Base-by-base conservation (phyloP, 2,888 invertebrate genomes). In the Nasonia oneida region DNA sequence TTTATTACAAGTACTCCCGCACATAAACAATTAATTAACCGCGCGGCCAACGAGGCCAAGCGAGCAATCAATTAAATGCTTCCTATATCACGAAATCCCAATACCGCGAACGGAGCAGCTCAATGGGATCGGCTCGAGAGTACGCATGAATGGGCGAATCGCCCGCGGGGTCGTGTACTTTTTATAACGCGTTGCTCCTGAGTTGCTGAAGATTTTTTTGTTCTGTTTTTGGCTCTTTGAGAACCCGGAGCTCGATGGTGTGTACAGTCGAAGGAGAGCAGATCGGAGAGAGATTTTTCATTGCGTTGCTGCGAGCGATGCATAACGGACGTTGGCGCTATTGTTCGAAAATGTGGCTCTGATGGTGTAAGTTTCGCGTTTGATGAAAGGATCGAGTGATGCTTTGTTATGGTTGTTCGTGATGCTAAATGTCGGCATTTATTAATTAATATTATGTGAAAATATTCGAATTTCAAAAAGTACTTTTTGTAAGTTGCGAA, bases 21-120 rank as follows among this genome's bases (percentile, higher is more conserved):
- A 73, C 42, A 23, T 15, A 74, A 81, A 61, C 71, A 73, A 73
- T 73, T 57, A 81, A 57, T 74, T 39, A 81, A 74, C 18, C 4
- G 37, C 39, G 53, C 39, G 53, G 23, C 29, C 37, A 14, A 10
- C 15, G 29, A 29, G 57, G n/a, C 14, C 18, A 10, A 6, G 33
- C 57, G 57, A 61, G 61, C 15, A 61, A 74, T 73, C 71, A 80
- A 73, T 73, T 53, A 39, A 37, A 14, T 1, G 37, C 71, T 18
- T 14, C 39, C 42, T 73, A 23, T 33, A 81, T 81, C 61, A 61
- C 23, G 23, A 81, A 74, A 73, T 57, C 29, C 61, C 42, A 53
- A 29, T 29, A 71, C 70, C 47, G 50, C 23, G n/a, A 70, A 42
- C 33, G 67, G 50, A 18, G 42, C 33, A 6, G 57, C 57, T 61